These are phyloP conservation scores for Patagioenas fasciata DNA, from an alignment of 2,113 vertebrate genomes.

Conservation along the genomic window DNA sequence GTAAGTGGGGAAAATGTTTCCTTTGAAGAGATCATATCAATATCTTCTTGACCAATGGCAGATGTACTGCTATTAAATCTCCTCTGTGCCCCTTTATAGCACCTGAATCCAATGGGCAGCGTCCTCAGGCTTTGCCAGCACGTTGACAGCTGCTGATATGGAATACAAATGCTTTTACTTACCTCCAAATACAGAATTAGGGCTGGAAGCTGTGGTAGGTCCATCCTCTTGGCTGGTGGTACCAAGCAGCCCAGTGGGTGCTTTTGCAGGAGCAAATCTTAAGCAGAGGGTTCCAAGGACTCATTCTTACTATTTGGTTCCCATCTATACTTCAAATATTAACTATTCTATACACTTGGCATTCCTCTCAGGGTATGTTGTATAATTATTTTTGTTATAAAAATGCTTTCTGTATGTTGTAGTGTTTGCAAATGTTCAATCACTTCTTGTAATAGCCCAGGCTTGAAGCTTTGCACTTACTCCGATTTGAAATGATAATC, in stretches of 20 bases:
- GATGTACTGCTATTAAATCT: neutral
- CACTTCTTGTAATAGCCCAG: neutral
- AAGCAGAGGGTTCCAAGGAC: neutral
- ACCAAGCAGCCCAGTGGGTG: neutral
- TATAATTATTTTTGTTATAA: neutral
- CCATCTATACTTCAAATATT: neutral
- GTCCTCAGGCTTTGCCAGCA: neutral
- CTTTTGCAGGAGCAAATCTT: neutral
- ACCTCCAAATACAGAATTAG: neutral
- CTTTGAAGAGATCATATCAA: neutral
- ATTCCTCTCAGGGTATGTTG: neutral
- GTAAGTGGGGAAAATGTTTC: neutral
- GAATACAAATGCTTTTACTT: neutral
- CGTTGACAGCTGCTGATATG: fast-evolving
- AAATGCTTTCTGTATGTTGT: neutral
- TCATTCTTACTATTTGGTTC: neutral
- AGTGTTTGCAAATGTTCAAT: neutral
- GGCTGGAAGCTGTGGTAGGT: neutral
- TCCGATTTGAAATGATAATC: constrained; percentile 53
- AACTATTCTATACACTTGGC: neutral
- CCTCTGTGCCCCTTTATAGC: neutral
- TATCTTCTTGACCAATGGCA: neutral
- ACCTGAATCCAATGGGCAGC: neutral
- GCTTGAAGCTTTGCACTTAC: neutral
- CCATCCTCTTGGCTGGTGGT: neutral